phyloP scores from a whole-genome alignment of 2,888 invertebrate species.

The Erynnis tages region DNA sequence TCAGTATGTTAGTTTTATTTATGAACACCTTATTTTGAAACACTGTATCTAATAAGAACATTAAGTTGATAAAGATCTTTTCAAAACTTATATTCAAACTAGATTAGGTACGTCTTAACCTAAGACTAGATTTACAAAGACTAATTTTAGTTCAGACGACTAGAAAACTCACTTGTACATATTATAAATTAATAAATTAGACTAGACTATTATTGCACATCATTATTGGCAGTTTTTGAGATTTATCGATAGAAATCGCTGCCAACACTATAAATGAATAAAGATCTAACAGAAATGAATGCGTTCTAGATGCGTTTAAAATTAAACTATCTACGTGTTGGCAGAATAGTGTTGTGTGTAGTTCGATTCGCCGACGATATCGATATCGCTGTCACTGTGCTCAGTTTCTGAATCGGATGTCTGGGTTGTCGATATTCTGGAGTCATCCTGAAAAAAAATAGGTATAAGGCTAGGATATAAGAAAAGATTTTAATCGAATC shows the following conservation, averaged over 20 bases:
- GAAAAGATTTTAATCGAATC: too few relatives aligned
- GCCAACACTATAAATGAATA: not conserved
- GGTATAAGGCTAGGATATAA: too few relatives aligned
- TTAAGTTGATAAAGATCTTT: too few relatives aligned
- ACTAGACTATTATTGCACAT: constrained; percentile 10
- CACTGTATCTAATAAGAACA: too few relatives aligned
- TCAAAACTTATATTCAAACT: too few relatives aligned
- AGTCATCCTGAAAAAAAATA: constrained; percentile 53
- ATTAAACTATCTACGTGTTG: constrained; percentile 45
- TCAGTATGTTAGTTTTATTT: too few relatives aligned
- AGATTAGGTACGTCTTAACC: not conserved
- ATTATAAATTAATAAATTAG: not conserved
- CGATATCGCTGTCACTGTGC: constrained; percentile 83
- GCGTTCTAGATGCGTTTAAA: not conserved
- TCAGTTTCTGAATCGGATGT: constrained; percentile 80
- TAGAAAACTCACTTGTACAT: constrained; percentile 10
- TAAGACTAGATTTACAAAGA: constrained; percentile 5
- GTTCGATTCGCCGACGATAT: constrained; percentile 80
- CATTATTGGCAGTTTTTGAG: not conserved
- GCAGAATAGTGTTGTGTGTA: constrained; percentile 59
- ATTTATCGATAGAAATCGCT: too few relatives aligned
- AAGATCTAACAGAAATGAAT: not conserved
- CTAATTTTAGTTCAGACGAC: not conserved
- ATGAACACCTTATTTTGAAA: too few relatives aligned
- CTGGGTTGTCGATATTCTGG: constrained; percentile 57